phyloP scores from a whole-genome alignment of 2,797 vertebrate species.

The Macrochelys suwanniensis region DNA sequence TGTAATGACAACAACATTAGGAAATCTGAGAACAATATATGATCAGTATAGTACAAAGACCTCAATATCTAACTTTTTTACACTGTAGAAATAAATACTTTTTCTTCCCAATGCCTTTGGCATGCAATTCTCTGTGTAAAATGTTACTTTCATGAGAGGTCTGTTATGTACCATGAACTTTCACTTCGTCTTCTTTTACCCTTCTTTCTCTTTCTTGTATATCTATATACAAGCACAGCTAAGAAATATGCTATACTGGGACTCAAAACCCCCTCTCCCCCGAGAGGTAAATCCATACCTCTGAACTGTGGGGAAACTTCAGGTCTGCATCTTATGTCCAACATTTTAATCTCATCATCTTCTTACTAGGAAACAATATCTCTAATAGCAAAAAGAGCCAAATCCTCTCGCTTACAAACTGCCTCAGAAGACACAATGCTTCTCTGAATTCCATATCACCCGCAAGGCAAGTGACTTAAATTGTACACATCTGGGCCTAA shows the following conservation, averaged over 20 bases:
- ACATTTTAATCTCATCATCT: neutral
- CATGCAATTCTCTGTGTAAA: neutral
- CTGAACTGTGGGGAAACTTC: accelerated
- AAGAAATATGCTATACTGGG: neutral
- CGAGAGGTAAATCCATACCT: neutral
- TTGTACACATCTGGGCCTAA: neutral
- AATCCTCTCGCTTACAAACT: neutral
- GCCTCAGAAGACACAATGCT: neutral
- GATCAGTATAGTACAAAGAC: neutral
- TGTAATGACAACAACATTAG: neutral
- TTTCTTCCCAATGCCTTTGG: neutral
- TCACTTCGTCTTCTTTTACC: neutral
- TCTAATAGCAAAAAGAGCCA: neutral
- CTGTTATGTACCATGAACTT: neutral
- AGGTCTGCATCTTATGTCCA: neutral
- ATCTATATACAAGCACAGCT: neutral
- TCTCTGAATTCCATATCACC: neutral
- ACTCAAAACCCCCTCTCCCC: neutral
- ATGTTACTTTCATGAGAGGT: neutral
- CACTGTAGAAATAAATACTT: neutral
- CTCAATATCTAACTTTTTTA: neutral
- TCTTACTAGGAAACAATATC: neutral
- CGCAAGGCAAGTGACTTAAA: neutral
- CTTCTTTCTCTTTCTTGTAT: neutral
- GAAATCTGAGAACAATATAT: neutral